These are phyloP conservation scores for Solea solea DNA, from an alignment of 2,113 vertebrate genomes.

Conservation along the genomic window DNA sequence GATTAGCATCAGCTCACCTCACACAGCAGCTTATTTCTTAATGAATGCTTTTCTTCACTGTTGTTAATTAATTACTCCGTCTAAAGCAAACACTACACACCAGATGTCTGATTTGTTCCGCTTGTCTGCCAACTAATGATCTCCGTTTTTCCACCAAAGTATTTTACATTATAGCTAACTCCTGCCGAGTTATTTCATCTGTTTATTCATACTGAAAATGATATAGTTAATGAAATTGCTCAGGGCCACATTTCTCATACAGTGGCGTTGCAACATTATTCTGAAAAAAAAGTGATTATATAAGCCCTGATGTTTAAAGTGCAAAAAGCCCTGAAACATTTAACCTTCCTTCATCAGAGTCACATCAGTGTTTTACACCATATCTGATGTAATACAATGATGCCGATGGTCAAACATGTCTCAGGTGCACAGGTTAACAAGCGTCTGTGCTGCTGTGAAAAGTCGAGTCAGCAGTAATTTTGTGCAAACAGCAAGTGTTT, in stretches of 20 bases:
- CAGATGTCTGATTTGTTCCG: slow-evolving; percentile 21
- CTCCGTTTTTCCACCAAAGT: slow-evolving; percentile 1
- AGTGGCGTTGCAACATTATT: slow-evolving; percentile 7
- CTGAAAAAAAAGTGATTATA: slow-evolving; percentile 10
- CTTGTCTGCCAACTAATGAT: slow-evolving; percentile 25
- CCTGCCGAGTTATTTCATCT: slow-evolving; percentile 9
- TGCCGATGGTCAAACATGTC: background rate
- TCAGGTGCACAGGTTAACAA: slow-evolving; percentile 3
- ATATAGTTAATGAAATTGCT: slow-evolving; percentile 4
- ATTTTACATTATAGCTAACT: background rate
- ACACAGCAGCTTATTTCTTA: slow-evolving; percentile 1
- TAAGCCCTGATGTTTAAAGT: slow-evolving; percentile 8
- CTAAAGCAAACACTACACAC: slow-evolving; percentile 11
- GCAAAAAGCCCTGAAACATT: background rate
- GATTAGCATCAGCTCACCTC: slow-evolving; percentile 12
- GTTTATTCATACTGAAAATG: background rate
- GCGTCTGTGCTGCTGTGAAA: slow-evolving; percentile 1
- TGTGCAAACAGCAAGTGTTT: slow-evolving; percentile 50
- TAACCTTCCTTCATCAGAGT: background rate
- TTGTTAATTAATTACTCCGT: slow-evolving; percentile 17
- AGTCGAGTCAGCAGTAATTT: slow-evolving; percentile 39
- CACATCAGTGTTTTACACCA: background rate
- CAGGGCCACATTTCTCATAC: slow-evolving; percentile 21
- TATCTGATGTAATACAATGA: background rate
- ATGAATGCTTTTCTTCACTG: slow-evolving; percentile 13